Conservation (phyloP, 2,888 invertebrate species). For the Cheilosia vulpina region DNA sequence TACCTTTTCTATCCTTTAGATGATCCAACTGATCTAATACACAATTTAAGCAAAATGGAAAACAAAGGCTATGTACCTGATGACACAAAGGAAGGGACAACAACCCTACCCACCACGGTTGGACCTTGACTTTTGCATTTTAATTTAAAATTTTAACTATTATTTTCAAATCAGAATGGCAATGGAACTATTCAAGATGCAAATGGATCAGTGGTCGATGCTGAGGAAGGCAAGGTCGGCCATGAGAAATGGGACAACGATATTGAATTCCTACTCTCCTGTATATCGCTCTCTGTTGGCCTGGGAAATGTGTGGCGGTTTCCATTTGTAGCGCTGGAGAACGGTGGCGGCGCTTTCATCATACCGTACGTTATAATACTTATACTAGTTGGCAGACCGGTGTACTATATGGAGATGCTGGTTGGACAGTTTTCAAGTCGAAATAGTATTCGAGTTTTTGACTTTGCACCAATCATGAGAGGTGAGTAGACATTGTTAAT, state of each 20-base stretch:
- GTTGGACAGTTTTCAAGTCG: conserved; percentile 89
- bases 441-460: conserved; percentile 87
- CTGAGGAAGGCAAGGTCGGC: conserved; percentile 26
- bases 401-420: conserved; percentile 90
- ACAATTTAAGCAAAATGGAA: conserved; percentile 45
- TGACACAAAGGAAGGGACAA: conserved; percentile 10
- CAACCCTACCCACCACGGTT: conserved; percentile 16
- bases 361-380: conserved; percentile 88
- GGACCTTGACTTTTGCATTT: conserved; percentile 2
- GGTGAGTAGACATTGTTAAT: conserved; percentile 77
- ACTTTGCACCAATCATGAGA: conserved; percentile 88
- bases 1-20: conserved; percentile 19
- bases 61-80: conserved; percentile 66
- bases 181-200: neutral
- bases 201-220: conserved; percentile 3
- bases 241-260: conserved; percentile 86
- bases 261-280: conserved; percentile 87
- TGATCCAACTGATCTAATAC: conserved; percentile 11
- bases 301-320: conserved; percentile 88
- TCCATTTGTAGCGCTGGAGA: conserved; percentile 87
- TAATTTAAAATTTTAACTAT: neutral
- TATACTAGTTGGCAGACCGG: conserved; percentile 87
- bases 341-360: conserved; percentile 88
- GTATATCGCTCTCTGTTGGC: conserved; percentile 86
- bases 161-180: conserved; percentile 5